Evolutionary conservation across 2,113 vertebrate species (phyloP).

Genomic region (Leucopsar rothschildi): DNA sequence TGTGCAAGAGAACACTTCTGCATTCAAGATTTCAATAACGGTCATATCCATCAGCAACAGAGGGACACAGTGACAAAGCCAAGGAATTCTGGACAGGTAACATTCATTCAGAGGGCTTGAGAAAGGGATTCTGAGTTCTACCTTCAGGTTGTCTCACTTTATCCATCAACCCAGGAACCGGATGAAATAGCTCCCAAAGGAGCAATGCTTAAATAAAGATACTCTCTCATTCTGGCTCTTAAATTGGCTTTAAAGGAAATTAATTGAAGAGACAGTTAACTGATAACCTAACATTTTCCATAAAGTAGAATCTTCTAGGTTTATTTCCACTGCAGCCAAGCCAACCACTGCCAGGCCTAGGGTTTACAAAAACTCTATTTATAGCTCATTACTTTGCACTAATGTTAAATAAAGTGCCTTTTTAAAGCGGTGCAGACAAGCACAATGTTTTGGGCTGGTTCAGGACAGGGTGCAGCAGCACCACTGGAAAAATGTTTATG

Average conservation of each 20-base stretch:
- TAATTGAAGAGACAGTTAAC: neutral
- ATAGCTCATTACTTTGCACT: neutral
- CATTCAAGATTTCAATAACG: neutral
- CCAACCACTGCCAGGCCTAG: neutral
- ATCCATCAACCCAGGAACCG: neutral
- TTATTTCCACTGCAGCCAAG: neutral
- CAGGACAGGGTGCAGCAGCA: neutral
- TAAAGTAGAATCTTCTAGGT: neutral
- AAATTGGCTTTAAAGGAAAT: neutral
- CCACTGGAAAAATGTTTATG: neutral
- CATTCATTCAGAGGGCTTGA: neutral
- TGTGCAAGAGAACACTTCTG: neutral
- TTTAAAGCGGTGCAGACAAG: neutral
- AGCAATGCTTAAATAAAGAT: neutral
- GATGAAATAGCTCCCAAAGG: neutral
- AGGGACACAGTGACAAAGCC: neutral
- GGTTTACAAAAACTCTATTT: neutral
- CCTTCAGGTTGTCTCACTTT: neutral
- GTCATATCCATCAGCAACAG: neutral
- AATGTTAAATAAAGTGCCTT: neutral
- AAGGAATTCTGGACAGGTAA: neutral
- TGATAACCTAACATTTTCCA: neutral
- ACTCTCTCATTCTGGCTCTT: neutral
- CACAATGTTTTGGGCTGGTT: neutral
- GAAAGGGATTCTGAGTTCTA: neutral